Evolutionary conservation across 1,140 invertebrate genomes (phyloP), one percentile per base, ranked within the genome.

Genomic region (Diuraphis noxia): DNA sequence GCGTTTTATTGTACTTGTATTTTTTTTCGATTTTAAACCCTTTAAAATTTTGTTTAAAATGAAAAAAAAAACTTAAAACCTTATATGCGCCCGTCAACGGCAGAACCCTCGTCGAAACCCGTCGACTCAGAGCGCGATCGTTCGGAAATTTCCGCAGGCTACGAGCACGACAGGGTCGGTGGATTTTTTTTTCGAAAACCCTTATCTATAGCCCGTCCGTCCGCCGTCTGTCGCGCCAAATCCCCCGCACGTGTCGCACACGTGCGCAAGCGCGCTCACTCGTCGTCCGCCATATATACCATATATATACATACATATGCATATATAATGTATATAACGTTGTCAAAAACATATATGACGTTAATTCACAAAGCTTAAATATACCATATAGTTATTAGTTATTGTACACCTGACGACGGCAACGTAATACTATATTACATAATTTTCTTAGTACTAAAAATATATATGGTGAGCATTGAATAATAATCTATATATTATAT

Each of bases 71-170:
- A 34, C 84, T 30, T 49, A 19, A 56, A 87, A 88, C 86, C 49
- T 63, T 21, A 63, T 25, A 25, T 36, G 52, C 52, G 52, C 56
- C 86, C 86, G 86, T 88, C 86, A 88, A 88, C 86, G 23, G 25
- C 86, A 88, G 86, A 56, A 88, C 34, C 84, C 43, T n/a, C 84
- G n/a, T 34, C 84, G n/a, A 21, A 86, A 34, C 56, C 56, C 81
- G 38, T 49, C 43, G 43, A 56, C 85, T 87, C 85, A 49, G 25
- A 17, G 40, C 36, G 38, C 86, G 86, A 56, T 88, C 86, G 86
- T 25, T 63, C 86, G 86, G 86, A 88, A 88, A 88, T 40, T 88
- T 88, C 86, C 86, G 86, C 49, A 38, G 86, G 86, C 86, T 52
- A 63, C 23, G 36, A 7, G 34, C 38, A 88, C 86, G 52, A 40